These are phyloP conservation scores for Cydia pomonella DNA, from an alignment of 1,140 invertebrate genomes.

Conservation along the genomic window DNA sequence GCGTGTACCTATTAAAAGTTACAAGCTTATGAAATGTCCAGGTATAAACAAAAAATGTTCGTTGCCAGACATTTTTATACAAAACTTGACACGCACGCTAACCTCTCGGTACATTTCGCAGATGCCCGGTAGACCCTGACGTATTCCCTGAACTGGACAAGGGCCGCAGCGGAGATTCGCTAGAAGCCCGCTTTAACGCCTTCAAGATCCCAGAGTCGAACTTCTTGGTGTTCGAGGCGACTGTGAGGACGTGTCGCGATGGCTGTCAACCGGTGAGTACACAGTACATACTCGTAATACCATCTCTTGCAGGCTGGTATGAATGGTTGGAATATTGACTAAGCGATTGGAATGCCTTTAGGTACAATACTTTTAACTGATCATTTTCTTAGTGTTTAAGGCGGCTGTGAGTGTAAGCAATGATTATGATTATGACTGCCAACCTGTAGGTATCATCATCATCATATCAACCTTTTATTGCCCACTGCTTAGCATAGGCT, in stretches of 20 bases:
- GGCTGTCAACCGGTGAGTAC: slow-evolving; percentile 90
- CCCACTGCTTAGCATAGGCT: too few relatives aligned
- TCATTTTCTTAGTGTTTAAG: too few relatives aligned
- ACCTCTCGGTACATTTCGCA: slow-evolving; percentile 56
- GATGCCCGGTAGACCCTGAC: slow-evolving; percentile 94
- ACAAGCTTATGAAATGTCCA: too few relatives aligned
- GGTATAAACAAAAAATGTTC: too few relatives aligned
- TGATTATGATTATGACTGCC: too few relatives aligned
- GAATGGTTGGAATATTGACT: slow-evolving; percentile 31
- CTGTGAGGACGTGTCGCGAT: slow-evolving; percentile 92
- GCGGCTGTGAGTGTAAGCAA: too few relatives aligned
- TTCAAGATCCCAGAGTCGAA: slow-evolving; percentile 98
- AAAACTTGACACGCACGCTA: too few relatives aligned
- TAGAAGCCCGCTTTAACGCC: slow-evolving; percentile 95
- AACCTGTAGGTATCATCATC: too few relatives aligned
- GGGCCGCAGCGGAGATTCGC: slow-evolving; percentile 90
- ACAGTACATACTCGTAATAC: not conserved
- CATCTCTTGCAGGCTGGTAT: not conserved
- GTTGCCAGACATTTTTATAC: too few relatives aligned
- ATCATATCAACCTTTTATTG: too few relatives aligned
- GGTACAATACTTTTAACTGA: not conserved
- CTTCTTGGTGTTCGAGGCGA: slow-evolving; percentile 96
- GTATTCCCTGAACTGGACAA: slow-evolving; percentile 95
- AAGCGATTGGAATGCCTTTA: not conserved
- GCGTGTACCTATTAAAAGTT: too few relatives aligned